Evolutionary conservation across 1,140 invertebrate genomes (phyloP), one percentile per base, ranked within the genome.

Genomic region (Caerostris extrusa): DNA sequence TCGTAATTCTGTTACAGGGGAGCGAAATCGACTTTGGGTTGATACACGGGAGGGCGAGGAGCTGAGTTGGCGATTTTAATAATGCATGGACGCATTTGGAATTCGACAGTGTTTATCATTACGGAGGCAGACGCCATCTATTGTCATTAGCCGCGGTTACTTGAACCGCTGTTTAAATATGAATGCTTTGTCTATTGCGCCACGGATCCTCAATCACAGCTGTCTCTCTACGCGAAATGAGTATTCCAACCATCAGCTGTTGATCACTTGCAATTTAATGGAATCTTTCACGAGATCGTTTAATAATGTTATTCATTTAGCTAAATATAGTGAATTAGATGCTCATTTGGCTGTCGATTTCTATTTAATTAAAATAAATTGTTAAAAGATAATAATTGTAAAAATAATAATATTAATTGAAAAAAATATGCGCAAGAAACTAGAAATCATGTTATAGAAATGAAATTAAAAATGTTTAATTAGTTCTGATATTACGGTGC

Each of bases 191-290:
- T 82, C 57, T n/a, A n/a, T n/a, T n/a, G n/a, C n/a, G n/a, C n/a
- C n/a, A n/a, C n/a, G n/a, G 90, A 82, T 91, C 71, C 82, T 81
- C 90, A 91, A 81, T 91, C 90, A 91, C 69, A 90, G 88, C 64
- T 90, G 88, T 77, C 88, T 90, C n/a, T n/a, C 5, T 10, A 34
- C 1, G n/a, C 34, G 86, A 17, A 64, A 64, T 64, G 58, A 88
- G 71, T 50, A 53, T 77, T 77, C 71, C 53, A 50, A n/a, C 53
- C 71, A 77, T 7, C 34, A 77, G 71, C 34, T 77, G 71, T 50
- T 77, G 71, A 77, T 77, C 71, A 77, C 71, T 77, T 34, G 34
- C 34, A 7, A 77, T 34, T 77, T 77, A 77, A 77, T 77, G 71
- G 71, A 77, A 77, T 77, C 34, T 12, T 53, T 12, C 53, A 50